These are phyloP conservation scores for Cantharis flavilabris DNA, from an alignment of 2,888 invertebrate genomes.

Conservation along the genomic window DNA sequence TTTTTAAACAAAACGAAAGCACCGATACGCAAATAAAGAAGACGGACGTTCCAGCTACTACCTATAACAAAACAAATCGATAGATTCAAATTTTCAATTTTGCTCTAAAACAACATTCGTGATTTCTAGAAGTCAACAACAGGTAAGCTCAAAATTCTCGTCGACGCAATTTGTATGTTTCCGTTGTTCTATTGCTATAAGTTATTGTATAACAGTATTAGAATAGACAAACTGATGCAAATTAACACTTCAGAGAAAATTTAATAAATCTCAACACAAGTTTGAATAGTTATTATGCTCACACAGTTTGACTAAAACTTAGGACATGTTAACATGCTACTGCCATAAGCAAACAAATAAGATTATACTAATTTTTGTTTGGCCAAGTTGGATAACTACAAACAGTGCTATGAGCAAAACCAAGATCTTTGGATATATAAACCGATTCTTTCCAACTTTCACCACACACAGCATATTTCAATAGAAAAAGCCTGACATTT, in stretches of 20 bases:
- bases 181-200: neutral
- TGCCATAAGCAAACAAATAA: neutral
- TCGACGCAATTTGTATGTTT: neutral
- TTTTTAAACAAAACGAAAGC: slow-evolving; percentile 94
- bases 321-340: neutral
- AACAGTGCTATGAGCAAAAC: neutral
- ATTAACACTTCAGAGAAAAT: neutral
- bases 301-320: neutral
- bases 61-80: slow-evolving; percentile 58
- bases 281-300: neutral
- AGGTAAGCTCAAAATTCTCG: neutral
- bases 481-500: neutral
- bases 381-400: neutral
- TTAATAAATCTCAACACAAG: neutral
- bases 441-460: neutral
- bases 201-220: neutral
- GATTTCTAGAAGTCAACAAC: neutral
- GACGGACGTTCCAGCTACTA: slow-evolving; percentile 88
- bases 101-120: neutral
- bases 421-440: neutral
- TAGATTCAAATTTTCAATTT: neutral
- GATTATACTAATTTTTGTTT: neutral
- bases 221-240: neutral
- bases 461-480: neutral
- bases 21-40: slow-evolving; percentile 97